Base-by-base conservation (phyloP, 2,888 invertebrate species). In the Iselma pallidipennis region DNA sequence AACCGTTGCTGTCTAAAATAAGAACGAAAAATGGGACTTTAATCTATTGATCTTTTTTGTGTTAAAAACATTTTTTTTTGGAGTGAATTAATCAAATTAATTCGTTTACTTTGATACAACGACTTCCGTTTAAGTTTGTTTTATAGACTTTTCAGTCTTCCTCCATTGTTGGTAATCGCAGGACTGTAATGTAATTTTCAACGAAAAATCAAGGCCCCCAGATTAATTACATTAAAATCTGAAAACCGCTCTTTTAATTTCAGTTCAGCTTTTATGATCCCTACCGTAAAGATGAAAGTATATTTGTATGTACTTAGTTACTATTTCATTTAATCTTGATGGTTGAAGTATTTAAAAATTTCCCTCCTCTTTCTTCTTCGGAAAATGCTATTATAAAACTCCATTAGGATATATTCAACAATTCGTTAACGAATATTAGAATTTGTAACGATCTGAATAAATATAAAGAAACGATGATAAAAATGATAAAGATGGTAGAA, bases 201-300 rank as follows among this genome's bases (percentile, higher is more conserved):
- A 58, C 57, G 29, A 55, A 57, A 61, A 61, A 57, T 57, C 52
- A 14, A 26, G 54, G n/a, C n/a, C n/a, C 57, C 29, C 50, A 55
- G 37, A 57, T 61, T 61, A 61, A 61, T 61, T 61, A 57, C 54
- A 42, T 61, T 61, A 61, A 61, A 57, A 57, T 54, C 61, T 33
- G 25, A 28, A n/a, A n/a, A 55, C 59, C 59, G 55, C 26, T 53
- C 52, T 16, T 37, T 37, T 48, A 33, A 14, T 49, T 50, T 23
- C 12, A 16, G 26, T 51, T 52, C 37, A 26, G 49, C 57, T 57
- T 57, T 57, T 45, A 52, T 42, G 37, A 37, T 25, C 37, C n/a
- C 19, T 49, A 26, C 50, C 23, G 25, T 45, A 49, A 54, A 58
- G 52, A 54, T 54, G 48, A 54, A 52, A 53, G 59, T 59, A n/a